A percentile compares a stretch with the other conserved stretches of the same genome.
Evolutionary conservation across 37 sponge, comb jelly and placozoan genomes (phyloP).

Genomic region (Lycopodina hypogea): DNA sequence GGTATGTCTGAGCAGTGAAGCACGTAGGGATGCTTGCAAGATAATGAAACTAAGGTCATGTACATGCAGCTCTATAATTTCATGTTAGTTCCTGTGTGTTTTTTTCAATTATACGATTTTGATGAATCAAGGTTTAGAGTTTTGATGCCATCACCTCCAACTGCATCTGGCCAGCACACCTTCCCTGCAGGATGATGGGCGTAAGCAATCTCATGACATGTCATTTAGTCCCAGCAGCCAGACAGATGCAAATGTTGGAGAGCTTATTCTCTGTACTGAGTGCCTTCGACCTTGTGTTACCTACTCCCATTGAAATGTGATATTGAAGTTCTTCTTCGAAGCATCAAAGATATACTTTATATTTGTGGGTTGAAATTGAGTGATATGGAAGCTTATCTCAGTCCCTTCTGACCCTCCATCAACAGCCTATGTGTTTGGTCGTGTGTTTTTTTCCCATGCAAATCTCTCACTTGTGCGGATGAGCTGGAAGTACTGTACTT

Average conservation of each 20-base stretch:
- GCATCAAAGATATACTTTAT: not conserved
- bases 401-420: not conserved
- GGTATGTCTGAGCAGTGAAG: not conserved
- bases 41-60: not conserved
- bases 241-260: conserved; percentile 23
- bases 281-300: not conserved
- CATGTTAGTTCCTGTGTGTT: not conserved
- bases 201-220: conserved; percentile 13
- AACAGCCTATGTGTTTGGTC: not conserved
- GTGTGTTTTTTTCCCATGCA: not conserved
- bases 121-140: not conserved
- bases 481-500: not conserved
- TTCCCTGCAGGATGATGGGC: not conserved
- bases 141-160: not conserved
- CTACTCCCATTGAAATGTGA: not conserved
- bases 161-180: not conserved
- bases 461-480: not conserved
- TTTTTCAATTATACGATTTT: not conserved
- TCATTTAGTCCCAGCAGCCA: conserved; percentile 45
- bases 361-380: not conserved
- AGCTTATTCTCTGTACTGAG: not conserved
- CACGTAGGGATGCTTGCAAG: not conserved
- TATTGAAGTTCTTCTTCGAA: not conserved
- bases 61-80: too few species aligned
- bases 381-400: not conserved